These are phyloP conservation scores for Eurois occulta DNA, from an alignment of 2,888 invertebrate species.

Conservation along the genomic window DNA sequence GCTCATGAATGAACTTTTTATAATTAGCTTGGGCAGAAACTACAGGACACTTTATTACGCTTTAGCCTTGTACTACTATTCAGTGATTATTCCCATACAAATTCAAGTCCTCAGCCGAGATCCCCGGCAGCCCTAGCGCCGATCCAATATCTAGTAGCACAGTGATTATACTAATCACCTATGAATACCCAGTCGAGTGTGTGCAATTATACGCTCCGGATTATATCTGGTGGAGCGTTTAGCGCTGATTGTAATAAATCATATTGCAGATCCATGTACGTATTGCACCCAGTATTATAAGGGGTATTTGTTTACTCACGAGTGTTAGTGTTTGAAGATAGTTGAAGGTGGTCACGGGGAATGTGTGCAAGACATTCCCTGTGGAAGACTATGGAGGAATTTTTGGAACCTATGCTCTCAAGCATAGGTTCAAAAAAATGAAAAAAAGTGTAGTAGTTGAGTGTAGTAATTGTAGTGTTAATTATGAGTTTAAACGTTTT, in stretches of 20 bases:
- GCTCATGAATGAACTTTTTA: not conserved
- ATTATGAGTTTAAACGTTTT: too few species aligned
- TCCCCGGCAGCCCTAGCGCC: conserved; percentile 47
- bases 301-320: conserved; percentile 8
- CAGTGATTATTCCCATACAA: not conserved
- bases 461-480: too few species aligned
- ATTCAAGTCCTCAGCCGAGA: conserved; percentile 5
- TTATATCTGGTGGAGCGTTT: conserved; percentile 71
- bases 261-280: conserved; percentile 61
- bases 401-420: too few species aligned
- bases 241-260: conserved; percentile 75
- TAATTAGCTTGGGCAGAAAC: not conserved
- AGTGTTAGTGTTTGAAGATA: not conserved
- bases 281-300: conserved; percentile 21
- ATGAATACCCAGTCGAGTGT: conserved; percentile 77
- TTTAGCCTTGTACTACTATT: not conserved
- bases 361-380: too few species aligned
- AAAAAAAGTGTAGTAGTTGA: too few species aligned
- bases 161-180: conserved; percentile 77
- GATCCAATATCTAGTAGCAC: conserved; percentile 58
- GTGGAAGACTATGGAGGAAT: not conserved
- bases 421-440: too few species aligned
- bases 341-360: not conserved
- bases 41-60: too few species aligned
- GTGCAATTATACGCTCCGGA: conserved; percentile 76